Base-by-base conservation (phyloP, 2,797 vertebrate species). In the Malurus splendens region DNA sequence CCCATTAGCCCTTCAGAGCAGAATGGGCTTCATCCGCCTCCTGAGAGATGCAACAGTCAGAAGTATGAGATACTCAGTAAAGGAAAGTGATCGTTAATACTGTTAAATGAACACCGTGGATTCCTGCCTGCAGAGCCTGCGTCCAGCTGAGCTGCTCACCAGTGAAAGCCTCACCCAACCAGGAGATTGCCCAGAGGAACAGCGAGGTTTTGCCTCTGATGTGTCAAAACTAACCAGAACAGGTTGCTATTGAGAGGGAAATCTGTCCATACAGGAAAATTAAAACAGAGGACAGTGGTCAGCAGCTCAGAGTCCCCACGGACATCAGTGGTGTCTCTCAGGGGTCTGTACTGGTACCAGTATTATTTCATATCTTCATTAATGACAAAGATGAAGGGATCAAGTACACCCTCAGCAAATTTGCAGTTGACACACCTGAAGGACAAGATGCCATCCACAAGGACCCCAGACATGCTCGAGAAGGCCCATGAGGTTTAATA, bases 1-100 rank as follows among this genome's bases (percentile, higher is more conserved):
- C 33, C 39, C 51, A 72, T 92, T 80, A 93, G 88, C 48, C 84
- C 75, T 92, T 92, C 62, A 20, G 81, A 86, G 73, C 55, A 95
- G 72, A 73, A 89, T 27, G 48, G 90, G 75, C 33, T 87, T 61
- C 75, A 48, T 61, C 80, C 64, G 83, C 51, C 30, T 88, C 85
- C 83, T 73, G 55, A 64, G 82, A 75, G 86, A 93, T 44, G n/a
- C 38, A 65, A 55, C 25, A 71, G 28, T 12, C 24, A 76, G 52
- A 66, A 77, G 44, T 30, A 44, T 3, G 24, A 75, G 64, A 57
- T 25, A 62, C 19, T 19, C 24, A 6, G 45, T 45, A 83, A 70
- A 80, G 42, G 27, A 85, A 77, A 89, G 54, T 28, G 18, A 86
- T 67, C 45, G 47, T 66, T 33, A 86, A 67, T n/a, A 47, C 38